Evolutionary conservation across 2,113 vertebrate genomes (phyloP).

Genomic region (Opisthocomus hoazin): DNA sequence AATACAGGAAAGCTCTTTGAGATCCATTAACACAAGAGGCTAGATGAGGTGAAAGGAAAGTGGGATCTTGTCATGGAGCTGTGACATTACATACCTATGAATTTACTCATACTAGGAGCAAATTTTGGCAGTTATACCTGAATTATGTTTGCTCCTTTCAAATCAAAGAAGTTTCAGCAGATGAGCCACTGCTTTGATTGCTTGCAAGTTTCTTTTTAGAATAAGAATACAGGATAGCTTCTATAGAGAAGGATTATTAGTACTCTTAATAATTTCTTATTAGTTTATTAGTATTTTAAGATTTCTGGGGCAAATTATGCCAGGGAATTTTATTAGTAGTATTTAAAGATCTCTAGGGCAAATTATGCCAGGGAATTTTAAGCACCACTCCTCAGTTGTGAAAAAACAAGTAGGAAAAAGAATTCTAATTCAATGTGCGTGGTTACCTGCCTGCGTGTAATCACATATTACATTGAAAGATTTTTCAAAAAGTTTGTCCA

Average conservation of each 20-base stretch:
- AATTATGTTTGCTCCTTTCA: background rate
- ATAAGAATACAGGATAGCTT: background rate
- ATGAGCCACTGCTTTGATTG: background rate
- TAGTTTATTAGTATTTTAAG: background rate
- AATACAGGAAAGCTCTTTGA: background rate
- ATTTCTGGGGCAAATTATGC: background rate
- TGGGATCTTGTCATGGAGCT: background rate
- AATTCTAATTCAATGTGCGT: background rate
- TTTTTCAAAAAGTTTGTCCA: background rate
- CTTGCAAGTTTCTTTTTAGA: background rate
- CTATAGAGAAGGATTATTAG: background rate
- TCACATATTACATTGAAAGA: background rate
- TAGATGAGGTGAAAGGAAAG: background rate
- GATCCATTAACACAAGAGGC: background rate
- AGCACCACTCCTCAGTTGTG: background rate
- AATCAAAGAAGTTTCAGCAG: background rate
- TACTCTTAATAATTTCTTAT: background rate
- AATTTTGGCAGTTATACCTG: background rate
- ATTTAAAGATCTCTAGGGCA: background rate
- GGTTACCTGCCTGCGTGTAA: background rate
- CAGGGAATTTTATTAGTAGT: background rate
- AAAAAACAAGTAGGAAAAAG: background rate
- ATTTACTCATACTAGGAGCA: background rate
- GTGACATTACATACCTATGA: background rate
- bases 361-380: background rate